These are phyloP conservation scores for Aphrophora alni DNA, from an alignment of 2,888 invertebrate genomes.

Conservation along the genomic window DNA sequence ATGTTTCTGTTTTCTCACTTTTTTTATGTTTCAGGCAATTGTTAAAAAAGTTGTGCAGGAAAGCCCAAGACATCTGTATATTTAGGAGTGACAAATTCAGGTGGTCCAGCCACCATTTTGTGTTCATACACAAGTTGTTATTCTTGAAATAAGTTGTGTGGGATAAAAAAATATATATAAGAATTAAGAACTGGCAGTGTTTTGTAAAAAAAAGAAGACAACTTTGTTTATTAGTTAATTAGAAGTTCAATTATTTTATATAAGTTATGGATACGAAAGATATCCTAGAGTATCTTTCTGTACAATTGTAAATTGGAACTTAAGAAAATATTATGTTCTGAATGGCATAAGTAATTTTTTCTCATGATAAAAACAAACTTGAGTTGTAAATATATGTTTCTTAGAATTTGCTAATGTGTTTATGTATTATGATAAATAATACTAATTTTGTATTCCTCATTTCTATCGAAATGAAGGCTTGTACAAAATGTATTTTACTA, in stretches of 20 bases:
- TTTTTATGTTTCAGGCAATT: slow-evolving; percentile 28
- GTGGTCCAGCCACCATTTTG: slow-evolving; percentile 36
- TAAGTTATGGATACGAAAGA: too few relatives aligned
- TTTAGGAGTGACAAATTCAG: background rate
- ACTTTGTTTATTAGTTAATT: too few relatives aligned
- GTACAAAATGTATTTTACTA: too few relatives aligned
- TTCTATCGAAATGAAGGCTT: too few relatives aligned
- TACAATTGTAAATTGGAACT: background rate
- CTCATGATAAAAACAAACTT: background rate
- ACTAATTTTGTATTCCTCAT: too few relatives aligned
- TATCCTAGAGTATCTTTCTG: too few relatives aligned
- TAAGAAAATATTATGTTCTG: background rate
- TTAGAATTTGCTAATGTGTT: background rate
- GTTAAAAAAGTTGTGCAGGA: slow-evolving; percentile 9
- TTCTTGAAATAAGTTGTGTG: background rate
- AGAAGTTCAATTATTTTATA: too few relatives aligned
- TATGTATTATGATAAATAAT: background rate
- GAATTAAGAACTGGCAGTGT: background rate
- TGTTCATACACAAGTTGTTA: slow-evolving; percentile 14
- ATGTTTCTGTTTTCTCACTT: background rate
- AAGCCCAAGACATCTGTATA: background rate
- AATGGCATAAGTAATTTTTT: background rate
- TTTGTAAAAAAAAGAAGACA: background rate
- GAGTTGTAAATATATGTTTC: background rate
- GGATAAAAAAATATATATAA: too few relatives aligned